Base-by-base conservation (phyloP, 2,113 vertebrate genomes). In the Aythya baeri region DNA sequence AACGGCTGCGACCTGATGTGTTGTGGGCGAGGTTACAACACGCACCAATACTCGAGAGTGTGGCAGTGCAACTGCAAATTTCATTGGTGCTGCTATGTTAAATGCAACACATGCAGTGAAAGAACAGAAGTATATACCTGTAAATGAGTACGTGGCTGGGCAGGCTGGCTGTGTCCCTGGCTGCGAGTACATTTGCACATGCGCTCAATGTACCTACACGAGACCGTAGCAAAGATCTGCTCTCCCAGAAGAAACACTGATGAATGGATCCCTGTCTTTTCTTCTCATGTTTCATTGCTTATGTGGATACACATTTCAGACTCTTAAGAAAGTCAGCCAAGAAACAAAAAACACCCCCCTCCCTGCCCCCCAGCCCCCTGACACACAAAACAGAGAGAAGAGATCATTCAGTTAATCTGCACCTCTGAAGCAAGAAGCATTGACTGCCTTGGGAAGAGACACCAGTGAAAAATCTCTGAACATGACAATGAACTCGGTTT, bases 1-100 rank as follows among this genome's bases (percentile, higher is more conserved):
- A 99, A 98, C 0, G 98, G 99, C 97, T 99, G 99, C 1, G 99
- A 99, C 93, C 96, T 99, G 88, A 99, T 99, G 99, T 99, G 99
- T 98, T 99, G 99, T 1, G 99, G 99, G 4, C 98, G 99, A 0
- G 99, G 99, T 59, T 99, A 99, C 98, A 99, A 99, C 96, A 99
- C 99, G 0, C 99, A 99, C 97, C 99, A 99, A 97, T 99, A 99
- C 89, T 99, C 99, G 1, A 97, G 99, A 1, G 99, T 99, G 54
- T 99, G 99, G 99, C 99, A 99, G 97, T 99, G 99, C 98, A 99
- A 99, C 98, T 99, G 99, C 97, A 99, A 99, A 95, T 99, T 99
- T 96, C 98, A 99, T 84, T 99, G 99, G 99, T 99, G 99, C 98
- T 99, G 99, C 98, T 99, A 99, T 1, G 99, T 99, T 38, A 99